Evolutionary conservation across 2,888 invertebrate species (phyloP), one percentile per base, ranked within the genome.

Genomic region (Ptychoptera contaminata): DNA sequence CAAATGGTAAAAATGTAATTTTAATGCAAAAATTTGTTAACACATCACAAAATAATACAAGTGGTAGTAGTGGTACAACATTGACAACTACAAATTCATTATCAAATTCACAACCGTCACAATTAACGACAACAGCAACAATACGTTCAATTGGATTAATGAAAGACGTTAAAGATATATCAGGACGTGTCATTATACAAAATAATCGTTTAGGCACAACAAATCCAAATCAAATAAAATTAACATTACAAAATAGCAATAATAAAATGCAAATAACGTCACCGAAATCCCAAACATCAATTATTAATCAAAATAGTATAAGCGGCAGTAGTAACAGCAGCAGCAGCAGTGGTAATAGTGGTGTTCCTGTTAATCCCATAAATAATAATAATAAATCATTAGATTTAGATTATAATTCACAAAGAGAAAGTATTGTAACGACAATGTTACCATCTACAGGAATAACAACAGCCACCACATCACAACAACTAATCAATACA

Each of bases 321-420:
- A 23, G 3, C 23, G 7, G 7, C 23, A 23, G 23, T 23, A 23
- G 23, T 23, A 23, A 23, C 7, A 23, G 65, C n/a, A n/a, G 23
- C 4, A 23, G 3, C 23, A 23, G 7, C 23, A 23, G 23, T 23
- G 7, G 23, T 23, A 23, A 23, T 23, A 23, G 65, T 55, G 63
- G 65, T 30, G 55, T 65, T 12, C 60, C 60, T 31, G 59, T 59
- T 54, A 47, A 46, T 11, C 31, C 42, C 9, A 34, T 44, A 14
- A 46, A 43, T 37, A 54, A 59, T 8, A 57, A 58, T 32, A 54
- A 52, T 38, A 48, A 50, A 43, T 49, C 40, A 11, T 37, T 39
- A 12, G 16, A 43, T n/a, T 43, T 40, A 14, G 39, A n/a, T n/a
- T n/a, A n/a, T n/a, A n/a, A n/a, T n/a, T n/a, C n/a, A n/a, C n/a